Percentiles rank a stretch among this genome's conserved stretches.
These are phyloP conservation scores for Tachina lurida DNA, from an alignment of 2,888 invertebrate genomes.

Conservation along the genomic window DNA sequence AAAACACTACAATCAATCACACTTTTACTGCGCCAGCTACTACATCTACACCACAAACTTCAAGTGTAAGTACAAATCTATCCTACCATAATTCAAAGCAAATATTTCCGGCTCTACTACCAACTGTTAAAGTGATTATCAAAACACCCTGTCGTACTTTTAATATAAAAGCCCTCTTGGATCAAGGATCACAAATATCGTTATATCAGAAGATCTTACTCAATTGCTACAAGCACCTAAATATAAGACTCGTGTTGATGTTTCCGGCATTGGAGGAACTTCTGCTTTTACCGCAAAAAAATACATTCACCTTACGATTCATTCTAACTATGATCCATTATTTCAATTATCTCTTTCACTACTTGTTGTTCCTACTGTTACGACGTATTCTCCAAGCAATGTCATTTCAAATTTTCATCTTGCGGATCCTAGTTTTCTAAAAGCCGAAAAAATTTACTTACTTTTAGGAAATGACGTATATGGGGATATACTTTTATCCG, in stretches of 20 bases:
- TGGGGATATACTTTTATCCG: background rate
- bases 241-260: conserved; percentile 24
- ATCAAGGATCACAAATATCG: conserved; percentile 51
- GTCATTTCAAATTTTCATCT: background rate
- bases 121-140: conserved; percentile 38
- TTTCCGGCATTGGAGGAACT: conserved; percentile 54
- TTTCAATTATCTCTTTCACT: background rate
- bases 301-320: conserved; percentile 7
- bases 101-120: conserved; percentile 21
- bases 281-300: conserved; percentile 8
- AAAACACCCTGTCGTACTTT: too few relatives aligned
- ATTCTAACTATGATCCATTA: background rate
- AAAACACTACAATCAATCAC: too few relatives aligned
- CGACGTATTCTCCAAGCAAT: background rate
- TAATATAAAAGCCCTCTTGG: conserved; percentile 39
- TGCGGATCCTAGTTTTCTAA: conserved; percentile 4
- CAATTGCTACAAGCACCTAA: conserved; percentile 33
- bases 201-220: conserved; percentile 46
- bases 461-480: background rate
- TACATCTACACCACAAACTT: conserved; percentile 11
- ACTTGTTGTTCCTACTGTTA: background rate
- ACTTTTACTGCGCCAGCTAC: background rate
- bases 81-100: background rate
- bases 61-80: conserved; percentile 13
- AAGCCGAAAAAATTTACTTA: background rate